Evolutionary conservation across 2,113 vertebrate species (phyloP).

Genomic region (Ophthalmolycus amberensis): DNA sequence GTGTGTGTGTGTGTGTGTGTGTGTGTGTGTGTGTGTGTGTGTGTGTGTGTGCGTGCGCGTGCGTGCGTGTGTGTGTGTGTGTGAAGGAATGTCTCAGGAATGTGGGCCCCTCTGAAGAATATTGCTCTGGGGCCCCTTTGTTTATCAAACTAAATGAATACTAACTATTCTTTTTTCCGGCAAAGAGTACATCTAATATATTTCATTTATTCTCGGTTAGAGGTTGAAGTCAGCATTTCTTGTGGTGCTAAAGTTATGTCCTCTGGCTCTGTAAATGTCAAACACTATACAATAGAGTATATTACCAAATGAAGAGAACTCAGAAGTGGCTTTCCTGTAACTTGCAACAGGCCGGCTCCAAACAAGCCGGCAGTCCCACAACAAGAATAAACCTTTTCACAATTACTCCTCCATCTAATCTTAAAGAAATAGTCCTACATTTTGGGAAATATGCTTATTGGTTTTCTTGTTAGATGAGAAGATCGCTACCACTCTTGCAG

Average conservation of each 20-base stretch:
- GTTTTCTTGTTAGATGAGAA: not conserved
- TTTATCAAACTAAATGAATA: not conserved
- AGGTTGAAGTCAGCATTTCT: not conserved
- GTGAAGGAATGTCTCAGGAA: not conserved
- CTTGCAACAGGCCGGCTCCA: not conserved
- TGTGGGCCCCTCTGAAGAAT: not conserved
- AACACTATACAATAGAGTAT: not conserved
- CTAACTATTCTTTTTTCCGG: not conserved
- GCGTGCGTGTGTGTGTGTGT: conserved; percentile 12
- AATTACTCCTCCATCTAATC: not conserved
- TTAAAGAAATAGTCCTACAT: not conserved
- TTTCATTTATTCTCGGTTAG: not conserved
- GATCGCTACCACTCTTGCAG: not conserved
- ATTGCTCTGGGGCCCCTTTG: not conserved
- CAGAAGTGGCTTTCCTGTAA: not conserved
- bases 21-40: conserved; percentile 12
- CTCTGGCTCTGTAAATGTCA: not conserved
- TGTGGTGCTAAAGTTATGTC: not conserved
- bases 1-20: conserved; percentile 16
- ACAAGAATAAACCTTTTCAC: not conserved
- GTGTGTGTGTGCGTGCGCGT: conserved; percentile 24
- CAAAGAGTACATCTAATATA: not conserved
- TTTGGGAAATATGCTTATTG: not conserved
- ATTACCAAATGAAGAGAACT: not conserved
- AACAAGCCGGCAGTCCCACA: conserved; percentile 7